Evolutionary conservation across 2,113 vertebrate genomes (phyloP).

Genomic region (Rhabdornis inornatus): DNA sequence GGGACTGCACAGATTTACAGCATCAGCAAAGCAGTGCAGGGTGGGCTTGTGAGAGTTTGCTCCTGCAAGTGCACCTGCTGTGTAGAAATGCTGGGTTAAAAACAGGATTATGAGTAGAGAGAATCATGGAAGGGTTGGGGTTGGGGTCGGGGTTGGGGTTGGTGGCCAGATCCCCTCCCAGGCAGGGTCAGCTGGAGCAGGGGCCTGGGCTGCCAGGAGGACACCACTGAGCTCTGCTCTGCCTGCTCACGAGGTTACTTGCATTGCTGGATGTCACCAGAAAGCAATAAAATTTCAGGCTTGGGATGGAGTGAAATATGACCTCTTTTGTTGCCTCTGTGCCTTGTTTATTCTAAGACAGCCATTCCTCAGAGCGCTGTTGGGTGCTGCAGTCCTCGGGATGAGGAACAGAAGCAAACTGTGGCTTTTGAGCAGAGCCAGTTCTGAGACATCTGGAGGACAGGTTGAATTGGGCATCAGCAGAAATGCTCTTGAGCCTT

Average conservation of each 20-base stretch:
- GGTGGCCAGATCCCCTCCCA: neutral
- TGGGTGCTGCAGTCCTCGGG: neutral
- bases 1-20: neutral
- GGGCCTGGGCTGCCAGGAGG: neutral
- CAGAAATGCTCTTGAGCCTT: neutral
- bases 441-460: neutral
- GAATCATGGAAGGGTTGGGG: neutral
- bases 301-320: constrained; percentile 27
- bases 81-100: neutral
- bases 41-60: neutral
- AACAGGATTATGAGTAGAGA: rapidly evolving
- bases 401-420: neutral
- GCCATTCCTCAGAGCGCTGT: neutral
- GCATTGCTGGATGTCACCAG: constrained; percentile 24
- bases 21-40: neutral
- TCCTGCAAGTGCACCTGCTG: neutral
- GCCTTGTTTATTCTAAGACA: constrained; percentile 27
- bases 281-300: constrained; percentile 50
- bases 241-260: neutral
- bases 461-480: neutral
- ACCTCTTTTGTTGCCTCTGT: constrained; percentile 45
- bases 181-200: neutral
- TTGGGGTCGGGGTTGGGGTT: neutral
- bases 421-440: neutral
- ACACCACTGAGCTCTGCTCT: neutral